A percentile compares a stretch with the other conserved stretches of the same genome.
phyloP scores from a whole-genome alignment of 2,888 invertebrate genomes.

The Oxycera nigricornis region DNA sequence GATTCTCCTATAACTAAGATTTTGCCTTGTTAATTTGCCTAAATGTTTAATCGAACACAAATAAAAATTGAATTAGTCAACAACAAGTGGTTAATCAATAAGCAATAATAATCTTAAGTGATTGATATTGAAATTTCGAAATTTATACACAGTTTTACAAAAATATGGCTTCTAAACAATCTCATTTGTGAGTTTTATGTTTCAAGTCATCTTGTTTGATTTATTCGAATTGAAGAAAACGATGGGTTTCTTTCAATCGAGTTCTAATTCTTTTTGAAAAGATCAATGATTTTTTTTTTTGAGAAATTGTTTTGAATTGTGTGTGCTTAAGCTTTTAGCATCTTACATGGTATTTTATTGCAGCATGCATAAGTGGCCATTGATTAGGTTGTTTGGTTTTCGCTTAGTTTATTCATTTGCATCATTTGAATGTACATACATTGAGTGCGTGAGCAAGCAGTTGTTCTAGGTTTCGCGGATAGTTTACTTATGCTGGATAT shows the following conservation, averaged over 20 bases:
- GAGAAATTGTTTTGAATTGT: not conserved
- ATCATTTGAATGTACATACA: not conserved
- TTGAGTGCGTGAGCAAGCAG: slow-evolving; percentile 3
- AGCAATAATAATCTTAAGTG: not conserved
- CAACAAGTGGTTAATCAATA: not conserved
- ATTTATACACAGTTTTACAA: slow-evolving; percentile 45
- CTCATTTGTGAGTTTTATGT: slow-evolving; percentile 26
- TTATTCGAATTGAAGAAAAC: too few species aligned
- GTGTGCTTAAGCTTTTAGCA: not conserved
- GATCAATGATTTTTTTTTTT: not conserved
- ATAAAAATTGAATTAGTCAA: not conserved
- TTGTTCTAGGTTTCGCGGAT: not conserved
- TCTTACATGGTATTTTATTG: not conserved
- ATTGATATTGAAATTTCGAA: slow-evolving; percentile 31
- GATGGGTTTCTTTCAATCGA: not conserved
- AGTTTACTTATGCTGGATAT: not conserved
- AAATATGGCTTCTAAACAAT: slow-evolving; percentile 45
- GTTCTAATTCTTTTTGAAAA: not conserved
- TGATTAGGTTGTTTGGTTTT: not conserved
- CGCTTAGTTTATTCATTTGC: not conserved
- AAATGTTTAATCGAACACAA: too few species aligned
- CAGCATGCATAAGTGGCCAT: not conserved
- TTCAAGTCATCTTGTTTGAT: not conserved
- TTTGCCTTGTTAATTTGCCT: not conserved
- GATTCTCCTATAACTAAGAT: slow-evolving; percentile 8